Percentiles rank a stretch among this genome's conserved stretches.
Evolutionary conservation across 2,888 invertebrate species (phyloP).

Genomic region (Bellardia bayeri): DNA sequence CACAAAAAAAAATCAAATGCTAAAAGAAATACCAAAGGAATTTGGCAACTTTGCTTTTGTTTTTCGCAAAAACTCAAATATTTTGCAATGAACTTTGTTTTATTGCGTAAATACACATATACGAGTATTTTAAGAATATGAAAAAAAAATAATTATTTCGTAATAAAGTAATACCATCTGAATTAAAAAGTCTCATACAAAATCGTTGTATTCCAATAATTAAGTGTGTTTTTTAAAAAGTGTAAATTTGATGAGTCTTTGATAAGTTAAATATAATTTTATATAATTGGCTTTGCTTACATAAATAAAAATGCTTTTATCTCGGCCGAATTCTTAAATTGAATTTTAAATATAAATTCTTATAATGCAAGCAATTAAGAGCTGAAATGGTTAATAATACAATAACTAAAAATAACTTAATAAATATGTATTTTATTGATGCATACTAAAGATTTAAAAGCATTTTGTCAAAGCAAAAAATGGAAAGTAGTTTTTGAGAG

Average conservation of each 20-base stretch:
- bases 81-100: slow-evolving; percentile 59
- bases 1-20: not conserved
- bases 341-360: not conserved
- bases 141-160: slow-evolving; percentile 22
- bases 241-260: slow-evolving; percentile 12
- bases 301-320: not conserved
- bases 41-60: slow-evolving; percentile 50
- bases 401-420: not conserved
- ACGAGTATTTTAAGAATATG: slow-evolving; percentile 22
- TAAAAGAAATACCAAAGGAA: slow-evolving; percentile 51
- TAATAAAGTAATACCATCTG: not conserved
- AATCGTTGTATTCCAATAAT: not conserved
- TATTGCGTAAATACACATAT: slow-evolving; percentile 33
- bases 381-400: not conserved
- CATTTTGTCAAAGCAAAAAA: too few species aligned
- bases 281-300: not conserved
- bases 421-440: not conserved
- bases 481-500: too few species aligned
- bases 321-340: not conserved
- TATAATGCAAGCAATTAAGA: not conserved
- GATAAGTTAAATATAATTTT: not conserved
- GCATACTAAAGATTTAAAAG: too few species aligned
- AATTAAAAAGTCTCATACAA: not conserved
- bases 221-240: not conserved
- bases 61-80: not conserved